Percentiles rank a stretch among this genome's conserved stretches.
phyloP scores from a whole-genome alignment of 1,140 invertebrate species.

The Danaus plexippus region DNA sequence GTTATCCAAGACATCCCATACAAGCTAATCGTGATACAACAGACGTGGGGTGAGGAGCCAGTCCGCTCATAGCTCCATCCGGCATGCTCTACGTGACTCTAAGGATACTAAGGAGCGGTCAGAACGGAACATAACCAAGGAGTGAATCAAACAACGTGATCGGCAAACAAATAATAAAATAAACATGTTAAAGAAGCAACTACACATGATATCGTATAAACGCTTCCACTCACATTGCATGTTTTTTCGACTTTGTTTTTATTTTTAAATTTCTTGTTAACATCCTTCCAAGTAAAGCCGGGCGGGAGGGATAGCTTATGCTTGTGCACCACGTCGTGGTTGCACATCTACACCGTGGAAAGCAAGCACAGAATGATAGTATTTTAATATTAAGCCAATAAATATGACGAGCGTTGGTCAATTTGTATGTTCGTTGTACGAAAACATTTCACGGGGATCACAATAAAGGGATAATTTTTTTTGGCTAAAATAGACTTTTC shows the following conservation, averaged over 20 bases:
- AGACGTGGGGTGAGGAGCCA: conserved; percentile 1
- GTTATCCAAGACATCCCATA: conserved; percentile 7
- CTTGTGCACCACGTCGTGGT: conserved; percentile 39
- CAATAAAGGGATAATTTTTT: too few species aligned
- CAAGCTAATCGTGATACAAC: conserved; percentile 8
- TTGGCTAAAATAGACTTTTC: too few species aligned
- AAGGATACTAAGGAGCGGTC: conserved; percentile 9
- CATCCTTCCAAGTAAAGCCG: conserved; percentile 60
- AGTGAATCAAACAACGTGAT: conserved; percentile 3
- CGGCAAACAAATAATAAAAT: conserved; percentile 10
- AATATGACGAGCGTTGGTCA: conserved; percentile 10
- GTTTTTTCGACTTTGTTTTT: conserved; percentile 54
- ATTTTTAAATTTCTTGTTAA: conserved; percentile 58
- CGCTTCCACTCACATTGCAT: conserved; percentile 41
- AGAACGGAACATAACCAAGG: conserved; percentile 9
- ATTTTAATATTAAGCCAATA: conserved; percentile 24
- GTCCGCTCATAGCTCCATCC: conserved; percentile 3
- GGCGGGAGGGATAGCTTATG: conserved; percentile 51
- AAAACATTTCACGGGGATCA: too few species aligned
- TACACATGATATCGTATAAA: conserved; percentile 19
- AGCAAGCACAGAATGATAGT: conserved; percentile 40
- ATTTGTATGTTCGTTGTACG: conserved; percentile 5
- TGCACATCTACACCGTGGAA: conserved; percentile 49
- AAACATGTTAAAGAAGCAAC: conserved; percentile 15
- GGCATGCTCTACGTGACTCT: conserved; percentile 16